Evolutionary conservation across 2,797 vertebrate genomes (phyloP).

Genomic region (Platyrinchus mystaceus): DNA sequence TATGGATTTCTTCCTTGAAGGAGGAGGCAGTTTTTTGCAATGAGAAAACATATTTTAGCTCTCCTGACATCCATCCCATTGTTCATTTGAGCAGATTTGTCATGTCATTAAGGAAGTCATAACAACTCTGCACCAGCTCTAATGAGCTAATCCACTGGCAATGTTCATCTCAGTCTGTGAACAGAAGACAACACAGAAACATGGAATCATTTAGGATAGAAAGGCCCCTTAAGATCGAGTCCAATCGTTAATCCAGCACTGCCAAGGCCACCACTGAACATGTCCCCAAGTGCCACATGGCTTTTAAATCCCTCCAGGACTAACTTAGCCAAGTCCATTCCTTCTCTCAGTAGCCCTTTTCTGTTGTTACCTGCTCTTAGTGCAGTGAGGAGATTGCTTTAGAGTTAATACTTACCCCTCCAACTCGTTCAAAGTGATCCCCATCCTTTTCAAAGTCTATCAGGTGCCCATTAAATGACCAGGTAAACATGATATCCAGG

Average conservation of each 20-base stretch:
- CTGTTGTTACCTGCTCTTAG: accelerated
- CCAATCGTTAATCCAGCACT: background rate
- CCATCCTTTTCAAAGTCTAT: conserved; percentile 94
- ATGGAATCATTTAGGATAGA: background rate
- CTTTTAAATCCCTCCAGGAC: background rate
- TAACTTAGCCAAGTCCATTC: background rate
- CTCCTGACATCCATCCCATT: background rate
- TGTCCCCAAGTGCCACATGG: background rate
- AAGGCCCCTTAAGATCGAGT: background rate
- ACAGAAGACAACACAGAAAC: background rate
- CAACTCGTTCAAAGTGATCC: conserved; percentile 95
- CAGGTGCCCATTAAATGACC: conserved; percentile 94
- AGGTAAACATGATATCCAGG: conserved; percentile 91
- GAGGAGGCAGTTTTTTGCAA: background rate
- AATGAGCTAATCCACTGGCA: background rate
- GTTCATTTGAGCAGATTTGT: background rate
- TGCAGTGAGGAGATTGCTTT: background rate
- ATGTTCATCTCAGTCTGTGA: background rate
- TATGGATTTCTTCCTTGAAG: background rate
- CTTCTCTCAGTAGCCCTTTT: background rate
- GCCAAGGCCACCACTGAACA: background rate
- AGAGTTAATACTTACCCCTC: conserved; percentile 88
- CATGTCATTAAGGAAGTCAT: background rate
- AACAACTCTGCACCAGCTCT: background rate
- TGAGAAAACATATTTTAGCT: background rate